Evolutionary conservation across 2,113 vertebrate genomes (phyloP), one percentile per base, ranked within the genome.

Genomic region (Actinemys pallida): DNA sequence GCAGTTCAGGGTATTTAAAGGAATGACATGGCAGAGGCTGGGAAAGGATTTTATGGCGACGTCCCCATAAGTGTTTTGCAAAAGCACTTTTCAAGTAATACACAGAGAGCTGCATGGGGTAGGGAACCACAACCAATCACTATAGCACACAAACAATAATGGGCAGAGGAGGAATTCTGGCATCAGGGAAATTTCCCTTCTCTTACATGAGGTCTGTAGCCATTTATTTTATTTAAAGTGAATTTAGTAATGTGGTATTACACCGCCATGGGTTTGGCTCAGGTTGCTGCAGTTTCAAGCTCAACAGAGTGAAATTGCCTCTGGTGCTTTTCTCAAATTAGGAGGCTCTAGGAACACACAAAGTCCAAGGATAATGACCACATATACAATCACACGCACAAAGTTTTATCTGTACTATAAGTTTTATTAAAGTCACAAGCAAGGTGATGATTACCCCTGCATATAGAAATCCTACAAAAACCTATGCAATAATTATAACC

Each of bases 151-250:
- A 49, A 31, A 75, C 39, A 83, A 11, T 75, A 88, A 2, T 1
- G 65, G 59, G 53, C 88, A 93, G 88, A 88, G 62, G 87, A 65
- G 45, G n/a, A 69, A 59, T 79, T n/a, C 9, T 39, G 22, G 82
- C 87, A 50, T 47, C 82, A 87, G 90, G 82, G 93, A 87, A 39
- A 83, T 83, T 56, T 93, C 84, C 81, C 57, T 93, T 62, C 88
- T 83, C 53, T 85, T 83, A 78, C 78, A 75, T 50, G 10, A 81
- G 69, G 50, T 39, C 53, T 39, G n/a, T 39, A 39, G 65, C n/a
- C n/a, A 39, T 72, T 39, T 39, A 72, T 72, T 72, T 22, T 72
- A 39, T 72, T 72, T 39, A 22, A 69, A 39, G 35, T 39, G 65
- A 39, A 72, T 39, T 39, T 39, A 72, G n/a, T 39, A 19, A 72